These are phyloP conservation scores for Notoglanidium macrostoma DNA, from an alignment of 2,797 vertebrate species.

Conservation along the genomic window DNA sequence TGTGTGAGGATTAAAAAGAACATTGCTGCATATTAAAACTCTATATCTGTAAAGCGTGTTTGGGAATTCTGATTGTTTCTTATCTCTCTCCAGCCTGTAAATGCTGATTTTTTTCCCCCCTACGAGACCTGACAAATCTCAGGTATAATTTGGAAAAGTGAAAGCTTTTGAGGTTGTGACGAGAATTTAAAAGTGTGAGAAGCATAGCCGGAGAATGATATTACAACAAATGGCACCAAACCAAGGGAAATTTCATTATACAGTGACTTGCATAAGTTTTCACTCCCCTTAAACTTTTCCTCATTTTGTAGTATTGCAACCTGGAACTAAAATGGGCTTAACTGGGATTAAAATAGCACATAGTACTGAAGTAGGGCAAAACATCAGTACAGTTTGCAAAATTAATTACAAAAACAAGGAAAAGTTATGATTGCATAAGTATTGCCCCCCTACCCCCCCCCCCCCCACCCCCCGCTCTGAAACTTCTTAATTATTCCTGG, in stretches of 20 bases:
- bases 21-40: conserved; percentile 14
- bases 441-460: neutral
- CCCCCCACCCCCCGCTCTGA: neutral
- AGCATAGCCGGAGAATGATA: conserved; percentile 36
- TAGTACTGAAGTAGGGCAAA: neutral
- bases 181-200: neutral
- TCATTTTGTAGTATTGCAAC: neutral
- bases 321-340: neutral
- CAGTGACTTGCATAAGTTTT: neutral
- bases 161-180: conserved; percentile 5
- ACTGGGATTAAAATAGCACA: neutral
- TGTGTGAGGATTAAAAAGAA: conserved; percentile 19
- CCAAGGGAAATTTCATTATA: conserved; percentile 42
- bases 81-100: conserved; percentile 27
- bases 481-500: neutral
- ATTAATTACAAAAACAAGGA: neutral
- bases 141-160: conserved; percentile 29
- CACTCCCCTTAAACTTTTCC: neutral
- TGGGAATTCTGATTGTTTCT: conserved; percentile 40
- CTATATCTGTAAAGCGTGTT: neutral
- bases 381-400: neutral
- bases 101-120: neutral
- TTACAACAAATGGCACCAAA: conserved; percentile 34
- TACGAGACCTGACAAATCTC: neutral
- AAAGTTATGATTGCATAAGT: neutral